These are phyloP conservation scores for Thamnophis elegans DNA, from an alignment of 2,797 vertebrate species.

Conservation along the genomic window DNA sequence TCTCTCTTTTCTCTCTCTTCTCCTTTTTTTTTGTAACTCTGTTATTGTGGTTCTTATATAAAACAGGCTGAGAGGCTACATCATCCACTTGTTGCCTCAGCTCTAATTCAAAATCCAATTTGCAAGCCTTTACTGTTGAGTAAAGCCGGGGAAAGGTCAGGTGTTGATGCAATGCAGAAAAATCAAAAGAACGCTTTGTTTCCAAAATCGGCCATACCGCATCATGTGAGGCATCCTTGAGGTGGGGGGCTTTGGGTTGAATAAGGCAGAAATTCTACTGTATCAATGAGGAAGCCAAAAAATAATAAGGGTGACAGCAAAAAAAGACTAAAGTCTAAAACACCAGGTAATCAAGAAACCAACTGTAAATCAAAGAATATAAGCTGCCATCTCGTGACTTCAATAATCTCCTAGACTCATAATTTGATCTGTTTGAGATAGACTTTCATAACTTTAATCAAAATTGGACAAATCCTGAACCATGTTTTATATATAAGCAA, in stretches of 20 bases:
- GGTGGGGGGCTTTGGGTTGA: neutral
- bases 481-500: neutral
- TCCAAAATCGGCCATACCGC: neutral
- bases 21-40: neutral
- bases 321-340: neutral
- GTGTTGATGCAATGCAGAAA: neutral
- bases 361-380: neutral
- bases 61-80: conserved; percentile 11
- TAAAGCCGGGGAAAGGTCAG: conserved; percentile 23
- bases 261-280: neutral
- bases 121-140: conserved; percentile 24
- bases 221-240: neutral
- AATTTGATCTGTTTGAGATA: neutral
- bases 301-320: neutral
- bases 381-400: neutral
- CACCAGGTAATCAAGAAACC: neutral
- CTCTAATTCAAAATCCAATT: conserved; percentile 28
- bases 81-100: conserved; percentile 16
- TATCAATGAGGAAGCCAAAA: neutral
- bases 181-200: neutral
- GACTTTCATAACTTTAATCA: neutral
- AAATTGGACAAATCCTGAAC: neutral
- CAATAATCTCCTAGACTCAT: neutral
- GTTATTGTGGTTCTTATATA: conserved; percentile 9
- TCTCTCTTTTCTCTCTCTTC: neutral